phyloP scores from a whole-genome alignment of 2,888 invertebrate species.

The Agonum fuliginosum region DNA sequence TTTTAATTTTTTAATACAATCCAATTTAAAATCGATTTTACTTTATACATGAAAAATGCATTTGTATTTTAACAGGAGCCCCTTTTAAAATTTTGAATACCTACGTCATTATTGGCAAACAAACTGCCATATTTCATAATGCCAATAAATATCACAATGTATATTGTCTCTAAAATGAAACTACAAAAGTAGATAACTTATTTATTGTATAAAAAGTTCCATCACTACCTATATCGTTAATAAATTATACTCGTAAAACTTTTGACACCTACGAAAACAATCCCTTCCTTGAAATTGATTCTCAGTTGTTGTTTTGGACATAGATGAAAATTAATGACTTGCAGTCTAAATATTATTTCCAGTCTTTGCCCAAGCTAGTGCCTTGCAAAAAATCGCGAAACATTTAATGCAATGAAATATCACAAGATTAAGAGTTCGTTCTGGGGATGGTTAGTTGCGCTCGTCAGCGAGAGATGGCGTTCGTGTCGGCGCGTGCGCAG shows the following conservation, averaged over 20 bases:
- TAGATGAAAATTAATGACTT: constrained; percentile 41
- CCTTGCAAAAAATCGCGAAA: constrained; percentile 1
- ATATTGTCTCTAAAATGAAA: no score
- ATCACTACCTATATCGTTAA: no score
- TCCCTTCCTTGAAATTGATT: constrained; percentile 32
- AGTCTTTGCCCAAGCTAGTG: not conserved
- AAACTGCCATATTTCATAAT: no score
- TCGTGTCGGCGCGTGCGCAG: not conserved
- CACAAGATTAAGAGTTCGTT: constrained; percentile 34
- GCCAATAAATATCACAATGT: no score
- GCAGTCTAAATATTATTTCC: constrained; percentile 18
- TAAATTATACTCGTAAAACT: constrained; percentile 11
- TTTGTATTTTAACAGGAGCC: no score
- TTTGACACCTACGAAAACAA: constrained; percentile 11
- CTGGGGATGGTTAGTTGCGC: not conserved
- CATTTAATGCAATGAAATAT: constrained; percentile 41
- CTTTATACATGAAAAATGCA: no score
- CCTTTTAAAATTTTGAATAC: no score
- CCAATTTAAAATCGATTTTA: no score
- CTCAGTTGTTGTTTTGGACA: constrained; percentile 25
- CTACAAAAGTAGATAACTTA: no score
- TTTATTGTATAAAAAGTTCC: no score
- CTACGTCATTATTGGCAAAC: no score
- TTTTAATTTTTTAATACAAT: no score
- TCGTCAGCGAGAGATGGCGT: constrained; percentile 27